Percentiles rank a stretch among this genome's conserved stretches.
Conservation (phyloP, 37 sponge, comb jelly and placozoan genomes). For the Petrosia ficiformis region DNA sequence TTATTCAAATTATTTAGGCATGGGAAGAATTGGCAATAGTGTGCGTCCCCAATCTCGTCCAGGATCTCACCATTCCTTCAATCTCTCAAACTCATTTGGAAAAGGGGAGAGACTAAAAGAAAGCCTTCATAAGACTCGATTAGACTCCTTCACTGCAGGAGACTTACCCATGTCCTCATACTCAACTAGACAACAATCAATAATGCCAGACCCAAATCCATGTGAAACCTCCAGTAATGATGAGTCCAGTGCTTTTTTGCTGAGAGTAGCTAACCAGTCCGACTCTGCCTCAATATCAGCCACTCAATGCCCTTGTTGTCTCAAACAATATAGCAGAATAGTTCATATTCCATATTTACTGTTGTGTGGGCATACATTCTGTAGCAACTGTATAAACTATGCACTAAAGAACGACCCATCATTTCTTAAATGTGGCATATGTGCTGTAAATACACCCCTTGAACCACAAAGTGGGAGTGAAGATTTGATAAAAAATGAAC, state of each 20-base stretch:
- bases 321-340: neutral
- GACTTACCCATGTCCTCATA: neutral
- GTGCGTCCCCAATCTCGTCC: no score
- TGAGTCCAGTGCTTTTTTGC: neutral
- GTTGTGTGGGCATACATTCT: slow-evolving; percentile 80
- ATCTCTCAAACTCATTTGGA: neutral
- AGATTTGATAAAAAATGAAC: slow-evolving; percentile 44
- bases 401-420: slow-evolving; percentile 41
- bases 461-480: slow-evolving; percentile 39
- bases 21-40: no score
- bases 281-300: neutral
- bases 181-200: neutral
- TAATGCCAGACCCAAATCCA: neutral
- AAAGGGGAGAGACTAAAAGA: neutral
- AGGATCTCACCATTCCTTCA: no score
- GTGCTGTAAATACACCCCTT: slow-evolving; percentile 41
- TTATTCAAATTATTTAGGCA: no score
- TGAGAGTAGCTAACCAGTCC: neutral
- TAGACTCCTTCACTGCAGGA: slow-evolving; percentile 2
- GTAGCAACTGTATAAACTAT: slow-evolving; percentile 61
- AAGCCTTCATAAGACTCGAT: neutral
- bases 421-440: slow-evolving; percentile 58
- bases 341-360: slow-evolving; percentile 57
- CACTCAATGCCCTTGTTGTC: neutral
- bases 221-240: neutral